Evolutionary conservation across 2,888 invertebrate genomes (phyloP).

Genomic region (Zootermopsis nevadensis): DNA sequence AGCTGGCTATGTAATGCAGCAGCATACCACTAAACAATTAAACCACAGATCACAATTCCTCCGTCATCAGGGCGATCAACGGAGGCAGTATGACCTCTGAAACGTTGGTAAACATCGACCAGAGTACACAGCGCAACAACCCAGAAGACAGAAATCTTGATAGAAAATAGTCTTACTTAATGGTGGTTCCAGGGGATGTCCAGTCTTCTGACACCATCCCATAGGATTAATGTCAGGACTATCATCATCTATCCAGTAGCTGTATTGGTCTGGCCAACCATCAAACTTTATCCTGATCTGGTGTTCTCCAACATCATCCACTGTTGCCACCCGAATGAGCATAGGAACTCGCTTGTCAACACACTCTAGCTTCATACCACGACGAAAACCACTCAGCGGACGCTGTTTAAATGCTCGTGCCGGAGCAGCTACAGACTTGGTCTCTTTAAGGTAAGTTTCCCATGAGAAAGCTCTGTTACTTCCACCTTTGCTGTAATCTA

Average conservation of each 20-base stretch:
- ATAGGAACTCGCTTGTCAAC: constrained; percentile 85
- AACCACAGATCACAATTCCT: too few species aligned
- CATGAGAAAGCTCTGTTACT: constrained; percentile 80
- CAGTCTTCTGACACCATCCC: constrained; percentile 91
- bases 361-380: constrained; percentile 88
- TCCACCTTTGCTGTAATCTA: constrained; percentile 69
- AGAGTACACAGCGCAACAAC: too few species aligned
- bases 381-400: constrained; percentile 80
- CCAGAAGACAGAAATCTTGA: too few species aligned
- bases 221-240: constrained; percentile 90
- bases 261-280: constrained; percentile 87
- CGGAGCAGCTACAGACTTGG: constrained; percentile 80
- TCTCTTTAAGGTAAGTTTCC: constrained; percentile 84
- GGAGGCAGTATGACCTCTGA: too few species aligned
- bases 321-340: constrained; percentile 86
- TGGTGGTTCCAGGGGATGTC: constrained; percentile 87
- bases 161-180: constrained; percentile 70
- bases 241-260: constrained; percentile 93
- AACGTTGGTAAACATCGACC: too few species aligned
- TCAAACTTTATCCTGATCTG: constrained; percentile 85
- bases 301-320: constrained; percentile 80
- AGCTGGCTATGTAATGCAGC: too few species aligned
- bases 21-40: too few species aligned
- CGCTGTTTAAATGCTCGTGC: constrained; percentile 85
- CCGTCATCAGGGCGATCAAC: too few species aligned